Evolutionary conservation across 2,888 invertebrate species (phyloP).

Genomic region (Nipponacmea schrenckii): DNA sequence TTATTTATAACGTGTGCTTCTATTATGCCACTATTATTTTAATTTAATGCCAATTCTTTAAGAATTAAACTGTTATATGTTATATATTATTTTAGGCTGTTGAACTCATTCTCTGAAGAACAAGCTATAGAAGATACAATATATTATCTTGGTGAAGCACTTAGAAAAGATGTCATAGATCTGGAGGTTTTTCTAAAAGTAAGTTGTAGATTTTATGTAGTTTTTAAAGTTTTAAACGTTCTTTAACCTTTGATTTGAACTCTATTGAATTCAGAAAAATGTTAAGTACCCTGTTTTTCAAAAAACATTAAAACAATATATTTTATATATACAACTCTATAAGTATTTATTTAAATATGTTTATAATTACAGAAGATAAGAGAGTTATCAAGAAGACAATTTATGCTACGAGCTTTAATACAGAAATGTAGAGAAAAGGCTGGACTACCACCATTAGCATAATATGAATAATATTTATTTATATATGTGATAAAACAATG

Average conservation of each 20-base stretch:
- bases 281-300: too few species aligned
- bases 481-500: conserved; percentile 3
- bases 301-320: not conserved
- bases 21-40: too few species aligned
- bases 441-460: conserved; percentile 71
- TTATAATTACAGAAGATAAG: conserved; percentile 80
- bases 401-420: conserved; percentile 93
- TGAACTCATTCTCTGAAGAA: conserved; percentile 96
- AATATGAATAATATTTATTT: conserved; percentile 9
- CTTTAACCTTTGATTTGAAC: too few species aligned
- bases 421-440: conserved; percentile 96
- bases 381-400: conserved; percentile 93
- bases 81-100: conserved; percentile 73
- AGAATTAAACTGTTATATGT: too few species aligned
- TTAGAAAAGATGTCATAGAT: conserved; percentile 91
- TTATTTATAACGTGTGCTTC: too few species aligned
- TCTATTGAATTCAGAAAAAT: too few species aligned
- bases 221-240: too few species aligned
- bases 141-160: conserved; percentile 95
- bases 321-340: not conserved
- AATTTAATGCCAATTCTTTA: too few species aligned
- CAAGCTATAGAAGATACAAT: conserved; percentile 98
- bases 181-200: conserved; percentile 92
- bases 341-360: conserved; percentile 5
- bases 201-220: conserved; percentile 12